A percentile compares a stretch with the other conserved stretches of the same genome.
Evolutionary conservation across 1,140 invertebrate species (phyloP).

Genomic region (Lithobius niger): DNA sequence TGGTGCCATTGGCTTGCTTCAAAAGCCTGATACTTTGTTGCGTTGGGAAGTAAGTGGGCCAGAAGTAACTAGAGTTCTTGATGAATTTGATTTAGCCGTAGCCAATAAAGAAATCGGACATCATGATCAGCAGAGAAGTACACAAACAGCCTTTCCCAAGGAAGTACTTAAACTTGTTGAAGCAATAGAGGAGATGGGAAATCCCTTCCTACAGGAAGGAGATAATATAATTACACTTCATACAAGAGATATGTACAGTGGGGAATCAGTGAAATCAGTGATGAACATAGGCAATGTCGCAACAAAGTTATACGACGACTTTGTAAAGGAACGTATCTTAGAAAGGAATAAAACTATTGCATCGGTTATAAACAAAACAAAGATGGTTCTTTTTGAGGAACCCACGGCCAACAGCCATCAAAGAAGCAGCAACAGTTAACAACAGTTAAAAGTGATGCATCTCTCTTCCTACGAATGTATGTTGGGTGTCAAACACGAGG

Average conservation of each 20-base stretch:
- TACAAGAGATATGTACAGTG: background rate
- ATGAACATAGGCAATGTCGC: no score
- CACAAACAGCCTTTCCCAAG: background rate
- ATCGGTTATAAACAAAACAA: background rate
- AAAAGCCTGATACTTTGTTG: background rate
- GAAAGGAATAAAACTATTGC: background rate
- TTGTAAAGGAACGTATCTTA: background rate
- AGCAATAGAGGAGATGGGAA: background rate
- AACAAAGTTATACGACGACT: background rate
- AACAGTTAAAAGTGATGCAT: background rate
- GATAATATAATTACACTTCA: background rate
- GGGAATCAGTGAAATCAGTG: background rate
- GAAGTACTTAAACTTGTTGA: background rate
- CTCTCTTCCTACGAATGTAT: no score
- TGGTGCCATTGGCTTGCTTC: slow-evolving; percentile 18
- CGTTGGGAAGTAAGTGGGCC: slow-evolving; percentile 20
- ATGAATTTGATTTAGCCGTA: slow-evolving; percentile 5
- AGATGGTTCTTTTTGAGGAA: background rate
- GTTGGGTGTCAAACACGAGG: no score
- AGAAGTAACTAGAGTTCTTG: slow-evolving; percentile 13
- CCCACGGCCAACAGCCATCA: background rate
- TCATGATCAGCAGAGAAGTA: background rate
- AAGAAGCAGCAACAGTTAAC: background rate
- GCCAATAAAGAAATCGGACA: background rate
- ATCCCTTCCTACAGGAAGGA: background rate